phyloP scores from a whole-genome alignment of 2,888 invertebrate species.

The Cremastinae sp. region DNA sequence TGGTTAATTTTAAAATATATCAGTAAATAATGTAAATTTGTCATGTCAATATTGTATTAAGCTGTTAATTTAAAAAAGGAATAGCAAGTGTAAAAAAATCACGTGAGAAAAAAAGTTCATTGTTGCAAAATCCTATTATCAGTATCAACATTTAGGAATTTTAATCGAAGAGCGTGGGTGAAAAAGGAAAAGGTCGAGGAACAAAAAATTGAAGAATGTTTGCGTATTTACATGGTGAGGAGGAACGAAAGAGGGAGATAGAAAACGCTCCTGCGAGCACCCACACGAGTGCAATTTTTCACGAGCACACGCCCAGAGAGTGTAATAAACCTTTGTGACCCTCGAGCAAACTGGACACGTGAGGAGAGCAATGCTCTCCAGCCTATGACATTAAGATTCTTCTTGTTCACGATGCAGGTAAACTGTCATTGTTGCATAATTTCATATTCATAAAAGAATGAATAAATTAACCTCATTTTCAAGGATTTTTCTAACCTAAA shows the following conservation, averaged over 20 bases:
- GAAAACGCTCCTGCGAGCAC: slow-evolving; percentile 32
- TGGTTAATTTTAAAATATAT: too few species aligned
- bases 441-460: background rate
- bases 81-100: too few species aligned
- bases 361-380: slow-evolving; percentile 27
- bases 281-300: slow-evolving; percentile 47
- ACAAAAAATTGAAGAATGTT: slow-evolving; percentile 3
- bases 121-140: background rate
- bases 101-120: too few species aligned
- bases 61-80: too few species aligned
- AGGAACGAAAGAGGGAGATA: background rate
- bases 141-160: background rate
- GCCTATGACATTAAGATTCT: slow-evolving; percentile 36
- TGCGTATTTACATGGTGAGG: slow-evolving; percentile 3
- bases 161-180: slow-evolving; percentile 6
- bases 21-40: too few species aligned
- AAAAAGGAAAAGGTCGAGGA: slow-evolving; percentile 9
- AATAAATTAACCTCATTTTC: background rate
- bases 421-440: slow-evolving; percentile 14
- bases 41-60: too few species aligned
- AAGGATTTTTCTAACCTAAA: too few species aligned
- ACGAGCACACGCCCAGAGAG: slow-evolving; percentile 36
- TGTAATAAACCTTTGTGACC: slow-evolving; percentile 56
- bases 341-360: slow-evolving; percentile 42
- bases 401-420: slow-evolving; percentile 16